These are phyloP conservation scores for Achlya flavicornis DNA, from an alignment of 2,888 invertebrate species.

Conservation along the genomic window DNA sequence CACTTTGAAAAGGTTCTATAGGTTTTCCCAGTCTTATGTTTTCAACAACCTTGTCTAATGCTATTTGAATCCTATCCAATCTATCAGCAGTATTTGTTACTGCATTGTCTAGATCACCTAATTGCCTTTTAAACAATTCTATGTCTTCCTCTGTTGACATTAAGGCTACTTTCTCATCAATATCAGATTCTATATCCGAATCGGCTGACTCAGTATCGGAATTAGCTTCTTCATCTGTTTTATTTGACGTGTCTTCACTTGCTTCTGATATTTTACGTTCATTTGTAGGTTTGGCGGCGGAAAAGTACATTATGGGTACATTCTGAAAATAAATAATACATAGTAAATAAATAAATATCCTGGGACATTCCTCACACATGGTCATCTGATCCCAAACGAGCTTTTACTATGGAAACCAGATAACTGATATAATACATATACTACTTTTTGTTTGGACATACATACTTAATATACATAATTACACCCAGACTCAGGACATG, in stretches of 20 bases:
- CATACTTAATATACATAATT: no score
- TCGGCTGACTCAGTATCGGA: conserved; percentile 66
- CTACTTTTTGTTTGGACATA: no score
- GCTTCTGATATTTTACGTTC: conserved; percentile 74
- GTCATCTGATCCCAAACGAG: no score
- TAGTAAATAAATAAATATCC: no score
- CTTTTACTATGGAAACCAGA: no score
- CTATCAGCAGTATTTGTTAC: conserved; percentile 82
- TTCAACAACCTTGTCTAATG: conserved; percentile 73
- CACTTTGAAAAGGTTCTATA: conserved; percentile 51
- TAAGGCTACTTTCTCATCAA: conserved; percentile 54
- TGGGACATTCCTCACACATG: no score
- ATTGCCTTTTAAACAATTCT: conserved; percentile 77
- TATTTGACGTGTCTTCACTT: conserved; percentile 38
- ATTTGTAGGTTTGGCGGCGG: conserved; percentile 88
- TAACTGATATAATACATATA: no score
- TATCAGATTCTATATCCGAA: conserved; percentile 51
- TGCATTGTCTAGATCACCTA: conserved; percentile 78
- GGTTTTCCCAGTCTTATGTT: conserved; percentile 65
- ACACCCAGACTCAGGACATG: no score
- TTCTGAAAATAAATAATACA: conserved; percentile 62
- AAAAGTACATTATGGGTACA: conserved; percentile 94
- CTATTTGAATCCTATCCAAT: conserved; percentile 80
- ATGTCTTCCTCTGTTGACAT: conserved; percentile 66
- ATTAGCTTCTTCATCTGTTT: conserved; percentile 34